These are phyloP conservation scores for Tetranychus cinnabarinus DNA, from an alignment of 1,140 invertebrate genomes.

Conservation along the genomic window DNA sequence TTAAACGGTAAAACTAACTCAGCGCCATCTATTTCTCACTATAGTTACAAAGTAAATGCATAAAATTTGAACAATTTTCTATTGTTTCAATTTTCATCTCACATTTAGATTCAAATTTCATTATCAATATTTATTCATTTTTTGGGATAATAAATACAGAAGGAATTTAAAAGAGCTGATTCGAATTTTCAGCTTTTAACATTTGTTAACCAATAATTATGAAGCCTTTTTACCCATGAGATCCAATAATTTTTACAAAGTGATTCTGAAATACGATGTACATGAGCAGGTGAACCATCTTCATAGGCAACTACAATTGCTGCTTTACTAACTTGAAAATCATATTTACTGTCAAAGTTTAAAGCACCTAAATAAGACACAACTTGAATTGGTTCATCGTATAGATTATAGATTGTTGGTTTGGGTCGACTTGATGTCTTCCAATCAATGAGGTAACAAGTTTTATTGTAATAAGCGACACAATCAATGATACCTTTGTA, in stretches of 20 bases:
- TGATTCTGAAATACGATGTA: conserved; percentile 24
- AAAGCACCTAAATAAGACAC: conserved; percentile 52
- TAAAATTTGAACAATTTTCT: no score
- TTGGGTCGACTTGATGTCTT: conserved; percentile 48
- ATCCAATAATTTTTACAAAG: conserved; percentile 30
- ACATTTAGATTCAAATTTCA: no score
- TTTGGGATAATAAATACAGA: no score
- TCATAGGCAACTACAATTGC: conserved; percentile 34
- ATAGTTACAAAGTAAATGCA: no score
- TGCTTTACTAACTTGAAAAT: conserved; percentile 26
- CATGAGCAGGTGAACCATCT: conserved; percentile 30
- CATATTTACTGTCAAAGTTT: conserved; percentile 30
- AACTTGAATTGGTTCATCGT: conserved; percentile 49
- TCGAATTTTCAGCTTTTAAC: background rate
- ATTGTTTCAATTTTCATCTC: no score
- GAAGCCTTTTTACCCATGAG: conserved; percentile 27
- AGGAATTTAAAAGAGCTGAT: no score
- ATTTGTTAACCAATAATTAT: conserved; percentile 18
- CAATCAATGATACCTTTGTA: conserved; percentile 50
- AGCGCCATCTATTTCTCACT: no score
- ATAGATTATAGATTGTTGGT: conserved; percentile 32
- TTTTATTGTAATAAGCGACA: conserved; percentile 43
- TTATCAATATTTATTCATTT: no score
- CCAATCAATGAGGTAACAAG: conserved; percentile 49
- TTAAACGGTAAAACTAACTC: no score